Conservation (phyloP, 37 sponge, comb jelly and placozoan genomes). For the Crambe crambe region DNA sequence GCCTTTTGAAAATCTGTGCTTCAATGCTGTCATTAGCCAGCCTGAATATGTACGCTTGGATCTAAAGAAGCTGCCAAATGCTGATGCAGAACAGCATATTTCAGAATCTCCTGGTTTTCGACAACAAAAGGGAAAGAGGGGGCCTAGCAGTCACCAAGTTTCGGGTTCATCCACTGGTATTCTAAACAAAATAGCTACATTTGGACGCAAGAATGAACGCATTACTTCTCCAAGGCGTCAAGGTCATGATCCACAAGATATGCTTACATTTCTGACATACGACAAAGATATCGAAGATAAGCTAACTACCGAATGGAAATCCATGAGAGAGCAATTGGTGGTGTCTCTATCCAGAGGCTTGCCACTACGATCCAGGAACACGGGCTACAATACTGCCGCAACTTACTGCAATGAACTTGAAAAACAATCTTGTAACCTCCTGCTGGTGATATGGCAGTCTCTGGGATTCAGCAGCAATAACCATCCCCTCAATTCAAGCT, state of each 20-base stretch:
- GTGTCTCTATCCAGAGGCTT: conserved; percentile 3
- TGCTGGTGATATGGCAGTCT: conserved; percentile 47
- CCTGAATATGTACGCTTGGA: conserved; percentile 19
- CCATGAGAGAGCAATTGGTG: conserved; percentile 10
- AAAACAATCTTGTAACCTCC: conserved; percentile 42
- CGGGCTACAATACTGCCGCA: conserved; percentile 1
- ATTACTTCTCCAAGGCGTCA: background rate
- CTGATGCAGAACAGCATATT: background rate
- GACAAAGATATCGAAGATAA: conserved; percentile 20
- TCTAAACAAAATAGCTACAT: background rate
- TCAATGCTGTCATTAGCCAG: conserved; percentile 34
- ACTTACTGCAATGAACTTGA: conserved; percentile 39
- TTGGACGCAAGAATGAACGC: background rate
- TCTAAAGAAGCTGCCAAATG: conserved; percentile 2
- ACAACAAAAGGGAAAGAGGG: background rate
- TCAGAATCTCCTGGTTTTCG: background rate
- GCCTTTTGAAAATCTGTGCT: conserved; percentile 32
- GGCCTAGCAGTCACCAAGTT: background rate
- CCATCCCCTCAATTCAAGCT: conserved; percentile 34
- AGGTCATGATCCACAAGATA: conserved; percentile 7
- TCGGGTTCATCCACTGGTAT: background rate
- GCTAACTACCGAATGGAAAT: background rate
- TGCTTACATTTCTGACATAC: conserved; percentile 34
- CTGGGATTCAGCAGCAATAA: conserved; percentile 46
- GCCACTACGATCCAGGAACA: background rate